Evolutionary conservation across 2,888 invertebrate species (phyloP), one percentile per base, ranked within the genome.

Genomic region (Phyllotreta cruciferae): DNA sequence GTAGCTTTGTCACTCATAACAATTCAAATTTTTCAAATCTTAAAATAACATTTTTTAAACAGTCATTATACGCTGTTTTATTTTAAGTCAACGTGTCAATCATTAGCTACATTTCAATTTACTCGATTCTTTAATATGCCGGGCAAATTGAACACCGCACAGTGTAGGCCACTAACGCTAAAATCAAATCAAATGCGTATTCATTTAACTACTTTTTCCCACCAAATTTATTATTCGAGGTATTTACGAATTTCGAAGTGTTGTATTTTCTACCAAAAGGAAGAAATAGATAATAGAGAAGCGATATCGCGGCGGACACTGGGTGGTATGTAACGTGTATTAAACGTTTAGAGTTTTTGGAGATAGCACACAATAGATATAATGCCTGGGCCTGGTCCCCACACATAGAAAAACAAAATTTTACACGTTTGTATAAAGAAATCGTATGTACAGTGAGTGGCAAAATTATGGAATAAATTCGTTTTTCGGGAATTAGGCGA

Each of bases 401-500:
- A 60, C 50, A 57, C 39, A 44, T 52, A n/a, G 13, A 52, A 52
- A 58, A 13, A 24, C 4, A 1, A 58, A 57, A 35, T 7, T 50
- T 49, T 38, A 61, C 45, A 49, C 53, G 38, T 44, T 49, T 49
- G 57, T 58, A 50, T 57, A 60, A 58, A 56, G 35, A 60, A 50
- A 35, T 58, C 24, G 34, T 45, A 71, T 72, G 70, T 71, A 71
- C n/a, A n/a, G n/a, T n/a, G n/a, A n/a, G n/a, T n/a, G n/a, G n/a
- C n/a, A n/a, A n/a, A n/a, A n/a, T n/a, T n/a, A n/a, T n/a, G n/a
- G n/a, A n/a, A n/a, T n/a, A n/a, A n/a, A n/a, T n/a, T n/a, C n/a
- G n/a, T n/a, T n/a, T n/a, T n/a, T n/a, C n/a, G n/a, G n/a, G n/a
- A n/a, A n/a, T n/a, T n/a, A n/a, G n/a, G n/a, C n/a, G n/a, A n/a